Evolutionary conservation across 2,888 invertebrate species (phyloP), one percentile per base, ranked within the genome.

Genomic region (Pantelozetes paolii): DNA sequence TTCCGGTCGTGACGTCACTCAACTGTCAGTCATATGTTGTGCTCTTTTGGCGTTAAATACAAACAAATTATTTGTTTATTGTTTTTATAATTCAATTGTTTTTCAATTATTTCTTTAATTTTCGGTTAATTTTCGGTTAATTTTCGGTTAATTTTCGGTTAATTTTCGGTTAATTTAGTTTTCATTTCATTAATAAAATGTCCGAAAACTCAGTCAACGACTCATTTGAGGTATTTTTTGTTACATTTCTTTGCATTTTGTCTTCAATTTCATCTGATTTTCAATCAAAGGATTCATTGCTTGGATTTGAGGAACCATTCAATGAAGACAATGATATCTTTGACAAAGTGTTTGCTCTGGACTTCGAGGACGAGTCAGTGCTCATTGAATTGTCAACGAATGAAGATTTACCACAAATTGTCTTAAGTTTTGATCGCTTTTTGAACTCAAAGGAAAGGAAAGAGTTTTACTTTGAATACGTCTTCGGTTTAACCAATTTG

Each of bases 321-420:
- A 28, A 48, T 20, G 15, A 48, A 30, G 8, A 72, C 28, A 18
- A 32, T 8, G 36, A 72, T 18, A 36, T 72, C 9, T 45, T 72
- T 23, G 1, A 1, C 1, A 32, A 72, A 50, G 28, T 72, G 18
- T 69, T 73, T 18, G 15, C 36, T 28, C 45, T 57, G 8, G 30
- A 48, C 26, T 32, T 71, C 69, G 54, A 69, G 15, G 32, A 73
- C 57, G 73, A 73, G 48, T 67, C 48, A 13, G 40, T 30, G 5
- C 28, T 73, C 0, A 26, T 70, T 1, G 18, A n/a, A 40, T 40
- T 73, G 32, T 32, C n/a, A 1, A 26, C 59, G 1, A 36, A 28
- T 13, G 54, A 71, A 36, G 18, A 32, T 54, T 57, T 73, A 15
- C 73, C 67, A 20, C 11, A 70, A 32, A 57, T 69, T 32, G 30